Base-by-base conservation (phyloP, 2,888 invertebrate genomes). In the Neoitamus cyanurus region DNA sequence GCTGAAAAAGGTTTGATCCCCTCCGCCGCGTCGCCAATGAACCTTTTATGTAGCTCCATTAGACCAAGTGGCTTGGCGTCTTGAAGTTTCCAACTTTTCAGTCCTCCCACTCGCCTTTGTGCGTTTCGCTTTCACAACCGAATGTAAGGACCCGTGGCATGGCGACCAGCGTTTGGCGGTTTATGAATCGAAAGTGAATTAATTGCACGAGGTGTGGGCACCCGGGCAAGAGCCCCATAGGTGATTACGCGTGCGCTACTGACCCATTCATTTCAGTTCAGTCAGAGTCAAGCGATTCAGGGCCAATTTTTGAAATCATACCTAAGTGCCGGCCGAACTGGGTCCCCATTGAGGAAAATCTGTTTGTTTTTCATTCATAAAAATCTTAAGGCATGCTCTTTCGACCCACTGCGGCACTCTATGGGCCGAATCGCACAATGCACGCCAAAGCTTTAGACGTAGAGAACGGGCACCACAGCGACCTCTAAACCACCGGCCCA, bases 41-140 rank as follows among this genome's bases (percentile, higher is more conserved):
- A 72, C 78, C 58, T 83, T 83, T 78, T 83, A 69, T 58, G 58
- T 77, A 72, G 73, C 31, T 78, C 70, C 85, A 85, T 85, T 85
- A 85, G 84, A 84, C 13, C 37, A 46, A 42, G 15, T 36, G 31
- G 9, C 36, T 73, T 42, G 77, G 42, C 42, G 25, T 77, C 77
- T 42, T 77, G 42, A 77, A 77, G 13, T 77, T 25, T 46, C 37
- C 36, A 42, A 25, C 77, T 77, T 77, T 46, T 42, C 28, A 46
- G 13, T 77, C 77, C 77, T 42, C 77, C 77, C 42, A 77, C 77
- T 28, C 77, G 28, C 11, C 15, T 37, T 46, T 77, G 70, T 77
- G 73, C 42, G 77, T 77, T 77, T 77, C 42, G 42, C 77, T 77
- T 77, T 77, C 77, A 77, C 77, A 42, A 42, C 5, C 25, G 42